Evolutionary conservation across 2,888 invertebrate genomes (phyloP).

Genomic region (Nesidiocoris tenuis): DNA sequence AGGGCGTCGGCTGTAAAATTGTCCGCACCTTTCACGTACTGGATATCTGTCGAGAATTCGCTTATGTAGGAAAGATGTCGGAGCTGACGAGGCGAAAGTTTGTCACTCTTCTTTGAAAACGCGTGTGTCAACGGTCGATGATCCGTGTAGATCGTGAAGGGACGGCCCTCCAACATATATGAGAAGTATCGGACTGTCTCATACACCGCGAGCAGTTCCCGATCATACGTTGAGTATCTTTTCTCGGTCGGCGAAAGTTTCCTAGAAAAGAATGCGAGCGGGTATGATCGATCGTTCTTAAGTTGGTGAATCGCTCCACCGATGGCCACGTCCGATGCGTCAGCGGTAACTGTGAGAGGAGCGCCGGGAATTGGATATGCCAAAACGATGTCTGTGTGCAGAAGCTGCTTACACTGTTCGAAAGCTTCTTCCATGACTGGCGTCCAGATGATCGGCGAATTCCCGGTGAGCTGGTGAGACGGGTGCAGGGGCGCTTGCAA

Average conservation of each 20-base stretch:
- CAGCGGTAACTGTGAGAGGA: background rate
- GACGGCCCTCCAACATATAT: constrained; percentile 4
- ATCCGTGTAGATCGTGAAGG: constrained; percentile 20
- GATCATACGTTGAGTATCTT: constrained; percentile 55
- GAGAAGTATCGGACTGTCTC: constrained; percentile 2
- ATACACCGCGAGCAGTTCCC: constrained; percentile 51
- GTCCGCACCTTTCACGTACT: background rate
- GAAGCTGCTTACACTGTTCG: constrained; percentile 42
- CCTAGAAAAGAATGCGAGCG: constrained; percentile 49
- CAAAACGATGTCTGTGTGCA: constrained; percentile 43
- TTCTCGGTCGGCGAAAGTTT: constrained; percentile 51
- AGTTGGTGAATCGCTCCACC: constrained; percentile 54
- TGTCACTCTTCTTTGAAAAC: constrained; percentile 15
- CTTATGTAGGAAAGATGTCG: constrained; percentile 44
- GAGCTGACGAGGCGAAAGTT: constrained; percentile 44
- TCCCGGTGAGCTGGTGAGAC: constrained; percentile 45
- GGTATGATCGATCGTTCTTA: constrained; percentile 28
- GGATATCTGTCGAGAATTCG: constrained; percentile 40
- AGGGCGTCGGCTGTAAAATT: constrained; percentile 10
- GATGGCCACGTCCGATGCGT: constrained; percentile 52
- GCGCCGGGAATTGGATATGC: constrained; percentile 43
- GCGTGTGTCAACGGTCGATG: constrained; percentile 19
- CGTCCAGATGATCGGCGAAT: constrained; percentile 48
- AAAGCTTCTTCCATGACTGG: constrained; percentile 41
- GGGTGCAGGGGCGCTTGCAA: constrained; percentile 35